These are phyloP conservation scores for Okamejei kenojei DNA, from an alignment of 2,797 vertebrate genomes.

Conservation along the genomic window DNA sequence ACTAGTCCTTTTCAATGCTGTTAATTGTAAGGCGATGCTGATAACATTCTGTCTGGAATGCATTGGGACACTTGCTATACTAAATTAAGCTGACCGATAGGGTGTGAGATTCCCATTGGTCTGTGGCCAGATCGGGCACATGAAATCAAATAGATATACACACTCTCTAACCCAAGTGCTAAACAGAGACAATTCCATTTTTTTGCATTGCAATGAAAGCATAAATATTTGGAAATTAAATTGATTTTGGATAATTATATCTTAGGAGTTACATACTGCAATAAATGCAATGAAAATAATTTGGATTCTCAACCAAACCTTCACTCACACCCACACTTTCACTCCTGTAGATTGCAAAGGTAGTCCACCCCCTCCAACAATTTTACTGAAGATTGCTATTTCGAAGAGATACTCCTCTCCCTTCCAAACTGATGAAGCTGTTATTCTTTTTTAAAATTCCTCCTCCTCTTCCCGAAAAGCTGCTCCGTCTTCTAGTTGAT, in stretches of 20 bases:
- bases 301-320: not conserved
- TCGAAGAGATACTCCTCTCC: not conserved
- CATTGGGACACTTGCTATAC: too few relatives aligned
- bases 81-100: not conserved
- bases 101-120: too few relatives aligned
- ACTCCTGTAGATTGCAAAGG: not conserved
- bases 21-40: not conserved
- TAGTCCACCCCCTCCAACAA: not conserved
- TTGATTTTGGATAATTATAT: not conserved
- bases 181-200: not conserved
- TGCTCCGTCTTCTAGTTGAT: not conserved
- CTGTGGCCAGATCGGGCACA: not conserved
- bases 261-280: not conserved
- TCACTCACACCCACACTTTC: not conserved
- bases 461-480: not conserved
- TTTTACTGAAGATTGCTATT: not conserved
- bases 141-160: not conserved
- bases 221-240: not conserved
- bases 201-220: not conserved
- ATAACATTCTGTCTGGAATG: not conserved
- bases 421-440: not conserved
- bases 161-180: not conserved
- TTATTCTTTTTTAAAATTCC: not conserved
- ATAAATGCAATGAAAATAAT: not conserved
- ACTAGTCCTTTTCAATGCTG: not conserved